phyloP scores from a whole-genome alignment of 2,113 vertebrate species.

The Nibea albiflora region DNA sequence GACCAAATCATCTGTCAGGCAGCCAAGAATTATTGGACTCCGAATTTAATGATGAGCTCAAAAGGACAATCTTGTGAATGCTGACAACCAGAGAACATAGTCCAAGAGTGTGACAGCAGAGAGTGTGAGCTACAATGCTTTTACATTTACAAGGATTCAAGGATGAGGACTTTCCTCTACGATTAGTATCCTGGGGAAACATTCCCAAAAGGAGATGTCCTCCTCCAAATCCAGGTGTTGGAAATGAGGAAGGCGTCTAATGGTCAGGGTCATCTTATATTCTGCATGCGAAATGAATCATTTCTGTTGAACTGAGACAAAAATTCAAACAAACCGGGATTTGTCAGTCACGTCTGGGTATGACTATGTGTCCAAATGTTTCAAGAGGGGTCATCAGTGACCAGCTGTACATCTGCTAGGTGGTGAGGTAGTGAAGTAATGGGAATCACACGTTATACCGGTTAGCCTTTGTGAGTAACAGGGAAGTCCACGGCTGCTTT shows the following conservation, averaged over 20 bases:
- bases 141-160: neutral
- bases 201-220: neutral
- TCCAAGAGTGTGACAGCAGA: neutral
- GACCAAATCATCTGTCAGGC: neutral
- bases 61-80: neutral
- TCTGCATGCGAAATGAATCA: neutral
- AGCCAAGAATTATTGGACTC: neutral
- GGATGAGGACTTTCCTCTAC: neutral
- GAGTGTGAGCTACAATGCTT: neutral
- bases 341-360: constrained; percentile 24
- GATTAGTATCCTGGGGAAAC: neutral
- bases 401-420: constrained; percentile 66
- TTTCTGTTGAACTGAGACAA: neutral
- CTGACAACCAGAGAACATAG: neutral
- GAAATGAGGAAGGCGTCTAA: neutral
- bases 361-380: constrained; percentile 54
- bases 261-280: neutral
- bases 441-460: constrained; percentile 52
- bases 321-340: neutral
- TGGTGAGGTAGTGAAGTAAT: constrained; percentile 61
- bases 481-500: constrained; percentile 74
- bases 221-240: constrained; percentile 10
- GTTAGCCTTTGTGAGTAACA: constrained; percentile 70
- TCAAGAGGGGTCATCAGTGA: constrained; percentile 35
- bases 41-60: neutral